Percentiles rank a stretch among this genome's conserved stretches.
phyloP scores from a whole-genome alignment of 1,140 invertebrate genomes.

The Tenebrio molitor region DNA sequence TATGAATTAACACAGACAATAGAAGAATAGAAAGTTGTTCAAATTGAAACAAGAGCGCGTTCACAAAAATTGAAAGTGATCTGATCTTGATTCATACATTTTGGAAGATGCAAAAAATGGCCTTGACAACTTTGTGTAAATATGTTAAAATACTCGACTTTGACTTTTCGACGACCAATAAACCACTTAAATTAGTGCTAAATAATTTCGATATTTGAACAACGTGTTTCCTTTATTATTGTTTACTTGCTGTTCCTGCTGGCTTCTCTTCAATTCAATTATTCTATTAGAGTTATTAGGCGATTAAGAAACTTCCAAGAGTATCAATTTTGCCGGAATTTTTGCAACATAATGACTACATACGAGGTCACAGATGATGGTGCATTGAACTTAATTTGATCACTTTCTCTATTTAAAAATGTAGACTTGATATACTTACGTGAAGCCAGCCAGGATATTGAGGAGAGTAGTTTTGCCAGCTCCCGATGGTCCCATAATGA shows the following conservation, averaged over 20 bases:
- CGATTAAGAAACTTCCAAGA: too few species aligned
- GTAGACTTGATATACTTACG: slow-evolving; percentile 67
- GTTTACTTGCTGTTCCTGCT: too few species aligned
- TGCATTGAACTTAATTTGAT: slow-evolving; percentile 30
- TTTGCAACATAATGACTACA: too few species aligned
- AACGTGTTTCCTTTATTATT: too few species aligned
- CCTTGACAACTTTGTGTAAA: not conserved
- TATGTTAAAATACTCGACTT: not conserved
- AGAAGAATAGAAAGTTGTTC: too few species aligned
- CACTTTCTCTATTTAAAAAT: not conserved
- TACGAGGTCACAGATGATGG: not conserved
- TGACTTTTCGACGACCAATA: not conserved
- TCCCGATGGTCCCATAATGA: slow-evolving; percentile 89
- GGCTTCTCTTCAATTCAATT: too few species aligned
- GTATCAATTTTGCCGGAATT: too few species aligned
- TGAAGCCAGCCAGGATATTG: slow-evolving; percentile 80
- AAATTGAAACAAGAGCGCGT: too few species aligned
- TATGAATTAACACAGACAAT: not conserved
- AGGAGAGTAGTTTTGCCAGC: slow-evolving; percentile 85
- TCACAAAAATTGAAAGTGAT: too few species aligned
- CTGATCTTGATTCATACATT: too few species aligned
- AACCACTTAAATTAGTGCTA: not conserved
- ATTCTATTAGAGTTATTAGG: too few species aligned
- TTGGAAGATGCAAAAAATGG: too few species aligned
- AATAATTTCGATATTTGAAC: not conserved